These are phyloP conservation scores for Spodoptera exigua DNA, from an alignment of 2,888 invertebrate genomes.

Conservation along the genomic window DNA sequence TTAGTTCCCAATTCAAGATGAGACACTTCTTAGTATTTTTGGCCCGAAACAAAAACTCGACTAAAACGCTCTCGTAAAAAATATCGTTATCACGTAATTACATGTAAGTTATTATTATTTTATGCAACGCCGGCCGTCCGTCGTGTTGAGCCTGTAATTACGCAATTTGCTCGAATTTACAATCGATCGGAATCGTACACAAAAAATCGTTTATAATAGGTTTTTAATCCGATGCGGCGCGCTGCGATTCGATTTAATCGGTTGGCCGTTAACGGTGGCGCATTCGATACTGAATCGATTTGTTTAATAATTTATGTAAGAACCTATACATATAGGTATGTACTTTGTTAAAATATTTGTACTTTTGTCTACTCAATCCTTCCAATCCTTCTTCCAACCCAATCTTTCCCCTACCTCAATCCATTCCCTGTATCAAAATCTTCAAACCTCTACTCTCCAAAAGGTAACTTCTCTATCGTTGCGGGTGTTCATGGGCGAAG, in stretches of 20 bases:
- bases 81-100: constrained; percentile 40
- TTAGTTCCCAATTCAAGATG: too few relatives aligned
- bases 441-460: too few relatives aligned
- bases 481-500: too few relatives aligned
- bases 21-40: too few relatives aligned
- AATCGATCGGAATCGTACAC: constrained; percentile 64
- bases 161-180: constrained; percentile 70
- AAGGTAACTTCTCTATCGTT: too few relatives aligned
- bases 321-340: too few relatives aligned
- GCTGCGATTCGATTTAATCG: constrained; percentile 37
- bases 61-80: constrained; percentile 27
- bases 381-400: too few relatives aligned
- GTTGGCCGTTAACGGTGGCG: constrained; percentile 29
- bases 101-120: constrained; percentile 46
- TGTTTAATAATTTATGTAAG: too few relatives aligned
- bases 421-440: too few relatives aligned
- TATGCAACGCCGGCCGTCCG: constrained; percentile 50
- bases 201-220: constrained; percentile 71
- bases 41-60: constrained; percentile 3
- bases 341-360: too few relatives aligned
- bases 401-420: too few relatives aligned
- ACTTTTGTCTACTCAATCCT: too few relatives aligned
- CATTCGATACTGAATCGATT: constrained; percentile 41
- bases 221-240: constrained; percentile 66
- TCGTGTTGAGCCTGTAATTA: constrained; percentile 65